phyloP scores from a whole-genome alignment of 1,140 invertebrate species.

The Hestina assimilis region DNA sequence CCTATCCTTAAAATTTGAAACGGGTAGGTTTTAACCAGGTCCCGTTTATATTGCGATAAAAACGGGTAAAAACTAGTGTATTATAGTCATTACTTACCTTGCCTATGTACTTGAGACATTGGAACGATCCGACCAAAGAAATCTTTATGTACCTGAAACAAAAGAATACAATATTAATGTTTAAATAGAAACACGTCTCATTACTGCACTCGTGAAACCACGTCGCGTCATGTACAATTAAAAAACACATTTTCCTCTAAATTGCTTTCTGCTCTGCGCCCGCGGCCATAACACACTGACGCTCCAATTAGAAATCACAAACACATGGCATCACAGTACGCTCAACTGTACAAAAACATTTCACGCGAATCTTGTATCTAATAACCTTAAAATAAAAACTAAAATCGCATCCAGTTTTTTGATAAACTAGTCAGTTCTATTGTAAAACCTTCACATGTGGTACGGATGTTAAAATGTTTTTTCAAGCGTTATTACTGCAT shows the following conservation, averaged over 20 bases:
- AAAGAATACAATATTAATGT: background rate
- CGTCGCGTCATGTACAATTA: conserved; percentile 34
- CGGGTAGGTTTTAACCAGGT: no score
- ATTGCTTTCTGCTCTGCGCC: conserved; percentile 31
- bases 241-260: conserved; percentile 38
- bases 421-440: conserved; percentile 6
- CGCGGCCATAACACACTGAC: conserved; percentile 30
- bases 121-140: conserved; percentile 84
- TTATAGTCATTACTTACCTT: conserved; percentile 36
- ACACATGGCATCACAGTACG: background rate
- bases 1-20: no score
- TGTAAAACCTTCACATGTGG: conserved; percentile 5
- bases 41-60: no score
- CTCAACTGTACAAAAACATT: background rate
- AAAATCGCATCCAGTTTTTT: background rate
- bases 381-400: background rate
- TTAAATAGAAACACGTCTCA: conserved; percentile 8
- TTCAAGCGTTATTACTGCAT: background rate
- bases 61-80: background rate
- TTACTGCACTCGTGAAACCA: conserved; percentile 20
- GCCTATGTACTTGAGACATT: conserved; percentile 46
- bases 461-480: background rate
- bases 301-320: conserved; percentile 39
- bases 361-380: background rate
- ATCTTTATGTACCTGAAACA: conserved; percentile 82